Evolutionary conservation across 2,888 invertebrate genomes (phyloP).

Genomic region (Hydropsyche betteni): DNA sequence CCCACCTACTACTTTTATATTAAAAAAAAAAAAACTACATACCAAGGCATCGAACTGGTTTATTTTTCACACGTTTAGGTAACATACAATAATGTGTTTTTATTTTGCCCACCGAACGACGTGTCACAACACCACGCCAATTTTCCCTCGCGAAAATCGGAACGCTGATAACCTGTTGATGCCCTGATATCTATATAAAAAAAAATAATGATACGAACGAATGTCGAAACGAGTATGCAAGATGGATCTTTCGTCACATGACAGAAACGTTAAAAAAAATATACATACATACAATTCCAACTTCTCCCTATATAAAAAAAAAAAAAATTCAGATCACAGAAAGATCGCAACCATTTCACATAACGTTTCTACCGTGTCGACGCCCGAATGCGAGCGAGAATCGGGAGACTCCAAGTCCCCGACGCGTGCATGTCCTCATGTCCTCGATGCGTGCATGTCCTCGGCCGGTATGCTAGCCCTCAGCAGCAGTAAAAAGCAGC

Average conservation of each 20-base stretch:
- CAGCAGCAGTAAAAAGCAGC: slow-evolving; percentile 46
- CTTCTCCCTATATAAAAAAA: too few species aligned
- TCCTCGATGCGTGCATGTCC: slow-evolving; percentile 56
- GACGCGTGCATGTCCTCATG: slow-evolving; percentile 51
- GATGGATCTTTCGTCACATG: too few species aligned
- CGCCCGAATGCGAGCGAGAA: too few species aligned
- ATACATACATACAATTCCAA: too few species aligned
- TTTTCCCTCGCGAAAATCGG: slow-evolving; percentile 26
- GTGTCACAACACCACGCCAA: not conserved
- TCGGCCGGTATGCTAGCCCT: slow-evolving; percentile 52
- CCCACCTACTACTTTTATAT: slow-evolving; percentile 10
- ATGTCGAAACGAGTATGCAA: not conserved
- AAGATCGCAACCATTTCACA: too few species aligned
- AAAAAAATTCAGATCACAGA: slow-evolving; percentile 44
- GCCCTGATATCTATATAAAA: slow-evolving; percentile 16
- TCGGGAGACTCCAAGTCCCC: too few species aligned
- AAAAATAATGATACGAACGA: slow-evolving; percentile 2
- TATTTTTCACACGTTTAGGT: slow-evolving; percentile 18
- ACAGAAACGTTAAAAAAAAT: too few species aligned
- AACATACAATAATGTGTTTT: not conserved
- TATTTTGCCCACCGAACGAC: slow-evolving; percentile 11
- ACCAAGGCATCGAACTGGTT: slow-evolving; percentile 31
- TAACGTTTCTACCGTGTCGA: too few species aligned
- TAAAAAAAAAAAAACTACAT: not conserved
- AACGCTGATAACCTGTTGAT: slow-evolving; percentile 22